phyloP scores from a whole-genome alignment of 2,888 invertebrate genomes.

The Drosophila quinaria region DNA sequence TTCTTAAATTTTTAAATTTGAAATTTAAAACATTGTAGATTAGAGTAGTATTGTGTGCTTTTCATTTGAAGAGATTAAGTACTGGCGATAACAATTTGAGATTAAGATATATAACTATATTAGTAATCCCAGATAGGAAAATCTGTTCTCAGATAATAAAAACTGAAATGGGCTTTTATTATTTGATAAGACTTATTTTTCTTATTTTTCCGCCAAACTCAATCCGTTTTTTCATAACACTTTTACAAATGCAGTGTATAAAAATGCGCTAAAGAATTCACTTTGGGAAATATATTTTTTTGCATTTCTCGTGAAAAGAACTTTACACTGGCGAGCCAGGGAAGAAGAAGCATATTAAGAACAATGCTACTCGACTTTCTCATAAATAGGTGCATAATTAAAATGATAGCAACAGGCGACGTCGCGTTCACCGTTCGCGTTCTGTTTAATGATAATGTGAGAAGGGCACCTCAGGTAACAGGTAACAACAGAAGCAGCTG shows the following conservation, averaged over 20 bases:
- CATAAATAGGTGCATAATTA: constrained; percentile 68
- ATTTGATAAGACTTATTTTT: background rate
- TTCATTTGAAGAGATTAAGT: background rate
- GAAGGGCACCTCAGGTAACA: constrained; percentile 77
- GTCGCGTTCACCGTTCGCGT: constrained; percentile 59
- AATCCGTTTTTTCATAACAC: background rate
- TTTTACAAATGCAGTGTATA: constrained; percentile 32
- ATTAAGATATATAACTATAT: background rate
- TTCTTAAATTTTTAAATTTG: background rate
- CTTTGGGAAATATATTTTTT: constrained; percentile 49
- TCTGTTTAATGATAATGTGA: constrained; percentile 75
- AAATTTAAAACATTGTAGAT: background rate
- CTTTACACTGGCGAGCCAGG: constrained; percentile 28
- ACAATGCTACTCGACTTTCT: constrained; percentile 58
- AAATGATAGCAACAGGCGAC: constrained; percentile 70
- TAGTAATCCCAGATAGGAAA: background rate
- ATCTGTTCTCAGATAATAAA: background rate
- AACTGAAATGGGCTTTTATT: background rate
- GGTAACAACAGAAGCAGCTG: constrained; percentile 22
- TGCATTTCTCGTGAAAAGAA: constrained; percentile 59
- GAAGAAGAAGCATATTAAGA: constrained; percentile 19
- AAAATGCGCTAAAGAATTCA: constrained; percentile 43
- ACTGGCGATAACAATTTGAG: background rate
- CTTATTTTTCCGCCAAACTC: background rate
- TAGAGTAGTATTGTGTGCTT: background rate